Evolutionary conservation across 1,140 invertebrate genomes (phyloP).

Genomic region (Paralvinella palmiformis): DNA sequence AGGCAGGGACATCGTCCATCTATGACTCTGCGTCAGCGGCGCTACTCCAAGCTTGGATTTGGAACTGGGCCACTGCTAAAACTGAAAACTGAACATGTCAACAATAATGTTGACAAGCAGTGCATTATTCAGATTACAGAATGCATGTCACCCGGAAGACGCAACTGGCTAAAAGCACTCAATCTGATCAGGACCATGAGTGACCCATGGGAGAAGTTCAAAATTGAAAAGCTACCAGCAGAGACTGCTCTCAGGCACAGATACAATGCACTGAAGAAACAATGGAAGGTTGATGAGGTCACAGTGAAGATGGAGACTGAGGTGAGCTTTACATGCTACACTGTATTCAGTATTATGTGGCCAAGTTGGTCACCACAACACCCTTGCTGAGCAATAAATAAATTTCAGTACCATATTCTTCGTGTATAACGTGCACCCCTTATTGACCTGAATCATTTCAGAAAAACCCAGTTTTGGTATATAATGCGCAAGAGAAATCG

Average conservation of each 20-base stretch:
- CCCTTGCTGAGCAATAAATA: no score
- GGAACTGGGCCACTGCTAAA: not conserved
- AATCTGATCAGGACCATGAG: conserved; percentile 17
- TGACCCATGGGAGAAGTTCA: conserved; percentile 53
- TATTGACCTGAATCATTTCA: no score
- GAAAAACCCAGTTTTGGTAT: no score
- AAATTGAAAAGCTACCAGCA: conserved; percentile 42
- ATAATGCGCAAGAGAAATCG: no score
- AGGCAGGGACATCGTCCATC: not conserved
- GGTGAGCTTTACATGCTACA: conserved; percentile 22
- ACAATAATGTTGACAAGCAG: no score
- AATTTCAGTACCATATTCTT: no score
- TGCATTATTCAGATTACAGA: no score
- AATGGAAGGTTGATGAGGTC: conserved; percentile 52
- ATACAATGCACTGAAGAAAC: conserved; percentile 49
- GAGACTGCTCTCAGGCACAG: conserved; percentile 49
- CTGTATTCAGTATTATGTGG: no score
- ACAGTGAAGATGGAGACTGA: conserved; percentile 53
- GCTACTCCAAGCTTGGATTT: not conserved
- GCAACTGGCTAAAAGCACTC: not conserved
- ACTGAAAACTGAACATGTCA: no score
- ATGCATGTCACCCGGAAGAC: no score
- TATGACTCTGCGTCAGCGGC: conserved; percentile 4
- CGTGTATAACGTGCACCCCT: no score
- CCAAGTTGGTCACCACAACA: no score